A percentile compares a stretch with the other conserved stretches of the same genome.
Conservation (phyloP, 1,140 invertebrate species). For the Heliothis virescens region DNA sequence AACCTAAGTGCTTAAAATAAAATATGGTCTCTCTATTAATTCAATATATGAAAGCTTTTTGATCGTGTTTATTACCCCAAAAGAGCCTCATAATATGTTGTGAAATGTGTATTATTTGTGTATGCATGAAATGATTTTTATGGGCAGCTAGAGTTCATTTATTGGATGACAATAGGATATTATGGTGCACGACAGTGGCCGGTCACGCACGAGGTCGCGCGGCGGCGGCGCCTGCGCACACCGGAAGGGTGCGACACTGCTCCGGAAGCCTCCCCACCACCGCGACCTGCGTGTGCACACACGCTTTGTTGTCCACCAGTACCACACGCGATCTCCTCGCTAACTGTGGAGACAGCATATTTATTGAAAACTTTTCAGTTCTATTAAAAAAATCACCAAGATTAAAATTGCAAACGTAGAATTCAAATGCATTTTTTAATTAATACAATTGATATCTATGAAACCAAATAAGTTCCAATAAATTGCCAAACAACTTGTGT, state of each 20-base stretch:
- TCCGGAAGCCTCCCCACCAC: constrained; percentile 76
- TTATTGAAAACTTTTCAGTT: not conserved
- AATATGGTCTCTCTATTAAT: constrained; percentile 32
- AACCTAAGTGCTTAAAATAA: constrained; percentile 28
- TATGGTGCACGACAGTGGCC: constrained; percentile 55
- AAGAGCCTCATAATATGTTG: constrained; percentile 30
- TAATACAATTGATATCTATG: too few relatives aligned
- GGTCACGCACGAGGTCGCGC: constrained; percentile 71
- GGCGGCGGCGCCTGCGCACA: constrained; percentile 69
- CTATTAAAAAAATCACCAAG: not conserved
- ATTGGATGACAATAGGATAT: constrained; percentile 75
- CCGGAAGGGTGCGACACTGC: constrained; percentile 80
- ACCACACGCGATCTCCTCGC: constrained; percentile 64
- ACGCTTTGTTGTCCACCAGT: constrained; percentile 65
- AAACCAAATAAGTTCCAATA: not conserved
- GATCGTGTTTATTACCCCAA: constrained; percentile 2
- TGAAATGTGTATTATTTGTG: constrained; percentile 8
- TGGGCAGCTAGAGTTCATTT: constrained; percentile 54
- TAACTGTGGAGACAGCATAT: constrained; percentile 31
- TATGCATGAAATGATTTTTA: constrained; percentile 48
- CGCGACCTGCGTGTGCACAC: constrained; percentile 73
- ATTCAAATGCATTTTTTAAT: too few relatives aligned
- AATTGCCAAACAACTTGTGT: not conserved
- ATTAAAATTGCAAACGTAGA: not conserved
- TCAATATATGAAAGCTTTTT: constrained; percentile 29